These are phyloP conservation scores for Montipora foliosa DNA, from an alignment of 64 coral and sea anemone genomes.

Conservation along the genomic window DNA sequence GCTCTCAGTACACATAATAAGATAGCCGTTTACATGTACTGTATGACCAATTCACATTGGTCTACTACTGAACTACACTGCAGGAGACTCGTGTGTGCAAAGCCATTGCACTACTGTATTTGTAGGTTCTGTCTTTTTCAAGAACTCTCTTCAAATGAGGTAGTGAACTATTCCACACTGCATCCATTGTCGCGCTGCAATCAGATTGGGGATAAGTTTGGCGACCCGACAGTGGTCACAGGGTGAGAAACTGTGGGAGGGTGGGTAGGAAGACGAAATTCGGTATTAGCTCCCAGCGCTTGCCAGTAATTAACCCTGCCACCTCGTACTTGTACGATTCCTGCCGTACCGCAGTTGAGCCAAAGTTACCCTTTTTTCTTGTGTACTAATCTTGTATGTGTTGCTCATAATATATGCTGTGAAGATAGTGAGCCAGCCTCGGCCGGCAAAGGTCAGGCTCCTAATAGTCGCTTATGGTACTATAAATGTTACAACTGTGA, in stretches of 20 bases:
- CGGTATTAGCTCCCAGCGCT: background rate
- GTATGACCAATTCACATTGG: no score
- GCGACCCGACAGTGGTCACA: background rate
- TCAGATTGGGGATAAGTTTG: conserved; percentile 7
- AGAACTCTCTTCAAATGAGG: no score
- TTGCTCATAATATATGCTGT: background rate
- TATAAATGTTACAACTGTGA: no score
- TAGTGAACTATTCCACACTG: no score
- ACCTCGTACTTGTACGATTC: background rate
- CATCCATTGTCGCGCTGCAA: background rate
- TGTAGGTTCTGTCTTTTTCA: no score
- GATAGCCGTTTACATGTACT: no score
- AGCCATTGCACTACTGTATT: no score
- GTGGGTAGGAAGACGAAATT: background rate
- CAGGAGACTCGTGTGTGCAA: no score
- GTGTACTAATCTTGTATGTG: background rate
- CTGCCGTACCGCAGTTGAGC: background rate
- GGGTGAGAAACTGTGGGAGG: background rate
- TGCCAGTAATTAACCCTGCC: background rate
- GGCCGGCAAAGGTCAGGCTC: no score
- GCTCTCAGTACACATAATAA: no score
- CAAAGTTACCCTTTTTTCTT: background rate
- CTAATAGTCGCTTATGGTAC: no score
- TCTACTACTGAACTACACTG: no score
- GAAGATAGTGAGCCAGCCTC: background rate